Evolutionary conservation across 2,888 invertebrate genomes (phyloP), one percentile per base, ranked within the genome.

Genomic region (Drosophila acutilabella): DNA sequence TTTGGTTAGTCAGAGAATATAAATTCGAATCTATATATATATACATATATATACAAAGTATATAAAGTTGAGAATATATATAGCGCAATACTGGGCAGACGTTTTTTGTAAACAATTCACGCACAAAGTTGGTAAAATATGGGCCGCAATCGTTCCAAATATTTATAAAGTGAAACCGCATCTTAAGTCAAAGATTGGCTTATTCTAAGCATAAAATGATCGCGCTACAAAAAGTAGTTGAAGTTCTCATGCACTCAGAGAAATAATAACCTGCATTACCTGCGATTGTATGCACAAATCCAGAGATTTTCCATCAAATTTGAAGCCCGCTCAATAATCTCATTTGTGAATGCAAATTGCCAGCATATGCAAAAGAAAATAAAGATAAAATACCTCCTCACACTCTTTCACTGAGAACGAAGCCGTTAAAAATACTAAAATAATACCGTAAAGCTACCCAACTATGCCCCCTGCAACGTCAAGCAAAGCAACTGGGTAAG

Each of bases 41-140:
- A 30, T 30, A 30, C 30, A 30, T 69, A 60, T 60, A 64, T 52
- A 67, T 20, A 44, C 30, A 33, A 33, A 30, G 54, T 58, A 71
- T 48, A 65, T 40, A 56, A 50, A 23, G 13, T 44, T 59, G 57
- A 64, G 47, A 26, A 47, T 65, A 81, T 86, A 86, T 84, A 86
- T 83, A 79, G 65, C 44, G 26, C 70, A 90, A 89, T 84, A 86
- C 90, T 91, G 91, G 91, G 91, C 91, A 92, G 91, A 91, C 91
- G 91, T 91, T 91, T 91, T 91, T 91, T 91, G 91, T 91, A 91
- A 91, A 91, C 89, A 90, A 90, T 91, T 91, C 91, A 91, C 91
- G 91, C 91, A 91, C 91, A 91, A 91, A 91, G 89, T 71, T 91
- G 91, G 91, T 91, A 91, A 91, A 91, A 91, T 78, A 75, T 77